Evolutionary conservation across 1,140 invertebrate genomes (phyloP).

Genomic region (Lethrus apterus): DNA sequence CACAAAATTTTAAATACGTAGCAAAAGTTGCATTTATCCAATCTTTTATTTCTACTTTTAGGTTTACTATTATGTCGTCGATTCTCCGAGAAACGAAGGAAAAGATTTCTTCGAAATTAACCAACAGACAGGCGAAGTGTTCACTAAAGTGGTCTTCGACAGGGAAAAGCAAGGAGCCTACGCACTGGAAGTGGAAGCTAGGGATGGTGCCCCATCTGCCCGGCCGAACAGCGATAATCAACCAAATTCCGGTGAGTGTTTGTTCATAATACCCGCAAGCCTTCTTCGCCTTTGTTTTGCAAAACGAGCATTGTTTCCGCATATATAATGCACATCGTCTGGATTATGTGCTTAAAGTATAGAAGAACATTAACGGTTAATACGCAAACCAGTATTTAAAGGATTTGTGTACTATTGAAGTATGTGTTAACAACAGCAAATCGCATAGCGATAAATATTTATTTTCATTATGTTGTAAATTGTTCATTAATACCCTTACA

Average conservation of each 20-base stretch:
- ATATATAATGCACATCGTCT: no score
- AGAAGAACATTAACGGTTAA: no score
- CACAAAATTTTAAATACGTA: neutral
- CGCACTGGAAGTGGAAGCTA: slow-evolving; percentile 85
- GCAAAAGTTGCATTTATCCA: neutral
- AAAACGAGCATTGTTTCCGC: no score
- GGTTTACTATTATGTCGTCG: slow-evolving; percentile 87
- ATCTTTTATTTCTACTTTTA: slow-evolving; percentile 35
- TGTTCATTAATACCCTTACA: no score
- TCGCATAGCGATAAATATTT: no score
- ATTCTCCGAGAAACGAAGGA: slow-evolving; percentile 81
- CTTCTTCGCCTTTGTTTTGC: no score
- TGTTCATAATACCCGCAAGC: no score
- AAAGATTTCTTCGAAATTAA: slow-evolving; percentile 94
- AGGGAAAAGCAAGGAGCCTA: slow-evolving; percentile 92
- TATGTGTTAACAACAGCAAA: no score
- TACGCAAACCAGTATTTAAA: no score
- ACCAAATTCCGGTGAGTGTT: slow-evolving; percentile 80
- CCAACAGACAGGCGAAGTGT: slow-evolving; percentile 86
- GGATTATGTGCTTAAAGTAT: no score
- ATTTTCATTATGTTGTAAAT: no score
- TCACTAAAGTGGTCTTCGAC: slow-evolving; percentile 89
- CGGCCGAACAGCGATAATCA: slow-evolving; percentile 82
- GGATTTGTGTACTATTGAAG: no score
- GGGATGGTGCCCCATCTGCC: slow-evolving; percentile 87